These are phyloP conservation scores for Pomatostomus ruficeps DNA, from an alignment of 2,113 vertebrate genomes.

Conservation along the genomic window DNA sequence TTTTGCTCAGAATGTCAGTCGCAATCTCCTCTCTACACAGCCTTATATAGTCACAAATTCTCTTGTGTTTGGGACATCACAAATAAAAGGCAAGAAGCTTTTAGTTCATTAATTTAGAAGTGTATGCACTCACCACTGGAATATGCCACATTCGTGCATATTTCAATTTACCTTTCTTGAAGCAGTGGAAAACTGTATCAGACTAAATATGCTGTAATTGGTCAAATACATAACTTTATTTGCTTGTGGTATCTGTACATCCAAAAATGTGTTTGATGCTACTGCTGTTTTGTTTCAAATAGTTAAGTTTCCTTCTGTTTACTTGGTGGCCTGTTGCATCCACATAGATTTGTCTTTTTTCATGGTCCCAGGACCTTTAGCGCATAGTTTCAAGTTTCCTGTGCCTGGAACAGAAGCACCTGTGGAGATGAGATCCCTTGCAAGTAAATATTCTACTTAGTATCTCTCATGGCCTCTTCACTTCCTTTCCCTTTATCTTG, in stretches of 20 bases:
- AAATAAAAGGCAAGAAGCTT: not conserved
- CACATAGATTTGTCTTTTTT: not conserved
- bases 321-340: not conserved
- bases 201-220: not conserved
- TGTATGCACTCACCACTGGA: not conserved
- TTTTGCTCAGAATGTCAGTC: not conserved
- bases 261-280: not conserved
- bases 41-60: slow-evolving; percentile 53
- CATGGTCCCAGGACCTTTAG: not conserved
- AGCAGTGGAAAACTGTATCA: not conserved
- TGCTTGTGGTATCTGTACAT: not conserved
- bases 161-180: not conserved
- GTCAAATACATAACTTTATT: not conserved
- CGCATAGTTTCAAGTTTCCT: not conserved
- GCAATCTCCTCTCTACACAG: not conserved
- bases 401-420: not conserved
- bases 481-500: not conserved
- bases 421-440: not conserved
- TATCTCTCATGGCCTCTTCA: not conserved
- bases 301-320: not conserved
- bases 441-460: not conserved
- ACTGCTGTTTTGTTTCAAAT: not conserved
- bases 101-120: not conserved
- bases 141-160: not conserved
- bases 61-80: not conserved